A percentile compares a stretch with the other conserved stretches of the same genome.
These are phyloP conservation scores for Solenopsis invicta DNA, from an alignment of 1,140 invertebrate species.

Conservation along the genomic window DNA sequence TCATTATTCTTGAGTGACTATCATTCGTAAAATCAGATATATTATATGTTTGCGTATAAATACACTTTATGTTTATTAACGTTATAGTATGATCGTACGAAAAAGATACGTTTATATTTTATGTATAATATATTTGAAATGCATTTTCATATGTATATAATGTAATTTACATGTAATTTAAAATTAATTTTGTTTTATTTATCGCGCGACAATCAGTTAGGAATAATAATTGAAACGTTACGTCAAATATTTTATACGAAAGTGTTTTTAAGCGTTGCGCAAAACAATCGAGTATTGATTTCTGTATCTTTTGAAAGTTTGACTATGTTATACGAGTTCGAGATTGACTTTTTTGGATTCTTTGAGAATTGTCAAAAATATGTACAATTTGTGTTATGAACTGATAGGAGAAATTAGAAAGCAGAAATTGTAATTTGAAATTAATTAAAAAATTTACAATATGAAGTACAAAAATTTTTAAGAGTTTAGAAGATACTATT, in stretches of 20 bases:
- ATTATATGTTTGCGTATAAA: background rate
- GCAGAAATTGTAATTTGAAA: background rate
- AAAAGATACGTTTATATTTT: background rate
- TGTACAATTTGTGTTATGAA: background rate
- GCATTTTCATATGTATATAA: background rate
- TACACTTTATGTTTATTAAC: background rate
- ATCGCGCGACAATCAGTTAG: background rate
- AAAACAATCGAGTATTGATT: slow-evolving; percentile 31
- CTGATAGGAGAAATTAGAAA: background rate
- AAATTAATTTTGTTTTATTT: slow-evolving; percentile 5
- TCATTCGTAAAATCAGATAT: background rate
- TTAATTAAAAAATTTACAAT: background rate
- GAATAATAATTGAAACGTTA: slow-evolving; percentile 5
- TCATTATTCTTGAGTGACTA: slow-evolving; percentile 28
- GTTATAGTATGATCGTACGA: background rate
- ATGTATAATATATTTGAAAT: background rate
- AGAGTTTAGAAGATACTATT: background rate
- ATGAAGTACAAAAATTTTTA: background rate
- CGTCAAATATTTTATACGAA: background rate
- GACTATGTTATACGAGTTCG: slow-evolving; percentile 61
- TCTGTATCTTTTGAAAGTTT: slow-evolving; percentile 23
- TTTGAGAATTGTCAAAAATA: slow-evolving; percentile 29
- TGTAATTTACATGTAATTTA: slow-evolving; percentile 6
- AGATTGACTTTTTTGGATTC: slow-evolving; percentile 68
- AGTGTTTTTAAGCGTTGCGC: slow-evolving; percentile 14